Evolutionary conservation across 2,797 vertebrate species (phyloP).

Genomic region (Eulemur coronatus): DNA sequence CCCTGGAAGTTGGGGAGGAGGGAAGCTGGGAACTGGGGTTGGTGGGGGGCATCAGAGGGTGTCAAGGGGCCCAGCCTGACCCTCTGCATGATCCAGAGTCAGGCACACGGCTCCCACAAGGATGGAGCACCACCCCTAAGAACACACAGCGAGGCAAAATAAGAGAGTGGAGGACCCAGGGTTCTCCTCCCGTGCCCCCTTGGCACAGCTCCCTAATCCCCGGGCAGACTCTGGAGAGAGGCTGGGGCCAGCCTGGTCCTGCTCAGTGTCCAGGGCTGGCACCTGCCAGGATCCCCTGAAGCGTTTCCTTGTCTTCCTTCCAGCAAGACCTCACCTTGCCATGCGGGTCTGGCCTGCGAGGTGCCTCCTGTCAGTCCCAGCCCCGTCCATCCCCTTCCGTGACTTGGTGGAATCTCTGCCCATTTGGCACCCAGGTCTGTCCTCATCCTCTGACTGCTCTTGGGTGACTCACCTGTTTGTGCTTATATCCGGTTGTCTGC

Average conservation of each 20-base stretch:
- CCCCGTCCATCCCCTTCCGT: accelerated
- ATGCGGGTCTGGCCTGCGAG: accelerated
- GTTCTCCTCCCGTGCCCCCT: no score
- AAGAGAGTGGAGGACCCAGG: not conserved
- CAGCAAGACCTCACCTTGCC: not conserved
- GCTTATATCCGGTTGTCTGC: not conserved
- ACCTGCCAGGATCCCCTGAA: not conserved
- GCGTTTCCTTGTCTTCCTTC: not conserved
- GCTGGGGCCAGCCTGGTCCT: not conserved
- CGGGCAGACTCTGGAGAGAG: not conserved
- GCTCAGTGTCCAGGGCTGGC: not conserved
- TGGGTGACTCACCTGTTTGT: not conserved
- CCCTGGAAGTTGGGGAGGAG: not conserved
- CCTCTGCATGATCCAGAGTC: not conserved
- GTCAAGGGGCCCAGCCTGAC: not conserved
- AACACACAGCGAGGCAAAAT: no score
- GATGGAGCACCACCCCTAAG: not conserved
- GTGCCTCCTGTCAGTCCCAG: not conserved
- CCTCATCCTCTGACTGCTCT: not conserved
- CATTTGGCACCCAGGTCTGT: not conserved
- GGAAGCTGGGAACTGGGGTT: not conserved
- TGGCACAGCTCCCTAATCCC: not conserved
- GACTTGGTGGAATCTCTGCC: not conserved
- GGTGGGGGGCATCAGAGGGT: not conserved
- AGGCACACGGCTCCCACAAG: accelerated